Evolutionary conservation across 2,113 vertebrate species (phyloP), one percentile per base, ranked within the genome.

Genomic region (Erythrocercus mccallii): DNA sequence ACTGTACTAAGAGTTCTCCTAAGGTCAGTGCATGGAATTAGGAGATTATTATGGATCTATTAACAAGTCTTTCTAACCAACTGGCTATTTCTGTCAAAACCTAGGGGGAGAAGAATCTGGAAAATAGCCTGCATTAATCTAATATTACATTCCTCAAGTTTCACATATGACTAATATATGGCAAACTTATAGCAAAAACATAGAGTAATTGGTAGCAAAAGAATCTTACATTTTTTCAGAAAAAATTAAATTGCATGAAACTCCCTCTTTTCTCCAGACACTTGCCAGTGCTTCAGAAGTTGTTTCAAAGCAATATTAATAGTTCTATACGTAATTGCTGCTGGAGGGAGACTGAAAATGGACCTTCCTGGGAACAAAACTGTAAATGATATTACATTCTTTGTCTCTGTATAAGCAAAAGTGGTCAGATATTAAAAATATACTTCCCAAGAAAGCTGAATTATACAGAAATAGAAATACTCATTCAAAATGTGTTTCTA

Each of bases 401-500:
- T 88, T 87, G 48, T 82, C 80, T 92, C 51, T 91, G 72, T 73
- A 92, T 94, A 95, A 94, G 77, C 44, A 60, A 61, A 97, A 96
- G 33, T 89, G 35, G 54, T 88, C 87, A 90, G 84, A 92, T 92
- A 95, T 94, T 87, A 92, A 94, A 97, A 97, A 95, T 57, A 79
- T 56, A 81, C 88, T 97, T 94, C 93, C 71, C 81, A 81, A 93
- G 88, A 96, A 92, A 96, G 88, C 90, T 91, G 90, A 97, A 96
- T 96, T 95, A 89, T 82, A 68, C 5, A 87, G 64, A 94, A 83
- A 90, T 92, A 96, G 60, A 87, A 96, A 96, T 94, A 88, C 50
- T 89, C 57, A 92, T 88, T 97, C 89, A 94, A 92, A 96, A 72
- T 50, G 51, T 95, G 61, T 94, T 88, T 90, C 70, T 78, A 57